A percentile compares a stretch with the other conserved stretches of the same genome.
Conservation (phyloP, 2,113 vertebrate species). For the Crotalus helleri region DNA sequence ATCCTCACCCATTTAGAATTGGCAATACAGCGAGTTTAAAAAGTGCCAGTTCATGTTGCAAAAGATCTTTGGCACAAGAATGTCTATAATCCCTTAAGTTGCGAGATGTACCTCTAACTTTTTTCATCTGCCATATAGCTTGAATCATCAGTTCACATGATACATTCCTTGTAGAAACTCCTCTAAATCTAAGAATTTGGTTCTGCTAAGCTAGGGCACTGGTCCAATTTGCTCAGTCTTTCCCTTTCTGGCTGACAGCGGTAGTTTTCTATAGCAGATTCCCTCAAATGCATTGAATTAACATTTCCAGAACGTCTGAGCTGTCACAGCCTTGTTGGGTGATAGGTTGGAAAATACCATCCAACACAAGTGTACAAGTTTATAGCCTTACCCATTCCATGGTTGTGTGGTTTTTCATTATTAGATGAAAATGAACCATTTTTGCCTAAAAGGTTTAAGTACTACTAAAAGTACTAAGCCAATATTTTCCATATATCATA, state of each 20-base stretch:
- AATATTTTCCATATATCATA: neutral
- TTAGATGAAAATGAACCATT: slow-evolving; percentile 19
- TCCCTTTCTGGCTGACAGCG: neutral
- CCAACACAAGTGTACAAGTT: neutral
- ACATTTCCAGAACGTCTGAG: neutral
- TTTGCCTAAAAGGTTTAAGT: slow-evolving; percentile 7
- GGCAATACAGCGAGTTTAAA: neutral
- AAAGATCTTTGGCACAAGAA: neutral
- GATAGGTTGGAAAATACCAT: neutral
- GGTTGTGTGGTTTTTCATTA: slow-evolving; percentile 43
- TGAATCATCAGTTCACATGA: neutral
- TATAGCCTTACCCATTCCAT: neutral
- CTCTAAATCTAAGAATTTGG: neutral
- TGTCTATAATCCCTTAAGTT: neutral
- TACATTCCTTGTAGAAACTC: neutral
- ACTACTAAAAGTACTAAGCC: neutral
- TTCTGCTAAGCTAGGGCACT: neutral
- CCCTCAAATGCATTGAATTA: neutral
- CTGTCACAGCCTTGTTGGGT: neutral
- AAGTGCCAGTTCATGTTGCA: neutral
- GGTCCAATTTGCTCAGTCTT: neutral
- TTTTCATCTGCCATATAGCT: neutral
- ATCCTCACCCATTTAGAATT: neutral
- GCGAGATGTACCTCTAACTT: neutral
- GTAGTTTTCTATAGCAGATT: neutral